A percentile compares a stretch with the other conserved stretches of the same genome.
Evolutionary conservation across 2,888 invertebrate species (phyloP).

Genomic region (Pseudanteris insignis): DNA sequence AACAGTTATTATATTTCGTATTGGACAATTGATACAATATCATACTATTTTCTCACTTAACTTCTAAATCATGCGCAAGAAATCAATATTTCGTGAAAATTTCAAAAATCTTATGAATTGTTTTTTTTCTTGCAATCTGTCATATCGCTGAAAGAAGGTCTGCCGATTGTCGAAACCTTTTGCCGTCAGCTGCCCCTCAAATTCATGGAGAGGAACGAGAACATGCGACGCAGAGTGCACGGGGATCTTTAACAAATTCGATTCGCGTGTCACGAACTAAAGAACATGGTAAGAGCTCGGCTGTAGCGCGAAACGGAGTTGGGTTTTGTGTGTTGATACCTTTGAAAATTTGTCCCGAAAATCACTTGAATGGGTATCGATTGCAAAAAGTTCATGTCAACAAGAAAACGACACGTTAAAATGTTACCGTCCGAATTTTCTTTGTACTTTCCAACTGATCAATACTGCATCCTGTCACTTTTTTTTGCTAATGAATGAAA

Average conservation of each 20-base stretch:
- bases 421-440: no score
- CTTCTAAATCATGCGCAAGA: no score
- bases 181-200: slow-evolving; percentile 40
- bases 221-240: slow-evolving; percentile 44
- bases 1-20: no score
- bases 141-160: slow-evolving; percentile 25
- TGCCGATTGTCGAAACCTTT: slow-evolving; percentile 25
- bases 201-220: slow-evolving; percentile 34
- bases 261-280: slow-evolving; percentile 60
- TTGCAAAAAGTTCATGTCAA: not conserved
- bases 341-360: slow-evolving; percentile 13
- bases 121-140: slow-evolving; percentile 19
- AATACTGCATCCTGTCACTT: no score
- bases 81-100: no score
- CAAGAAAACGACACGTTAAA: not conserved
- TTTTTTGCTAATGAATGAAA: no score
- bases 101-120: no score
- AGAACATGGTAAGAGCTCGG: slow-evolving; percentile 56
- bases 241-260: slow-evolving; percentile 62
- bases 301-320: slow-evolving; percentile 49
- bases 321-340: not conserved
- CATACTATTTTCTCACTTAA: slow-evolving; percentile 5
- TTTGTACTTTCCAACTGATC: not conserved
- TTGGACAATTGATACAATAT: no score
- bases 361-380: slow-evolving; percentile 19